These are phyloP conservation scores for Leptinotarsa rubiginosa DNA, from an alignment of 2,888 invertebrate genomes.

Conservation along the genomic window DNA sequence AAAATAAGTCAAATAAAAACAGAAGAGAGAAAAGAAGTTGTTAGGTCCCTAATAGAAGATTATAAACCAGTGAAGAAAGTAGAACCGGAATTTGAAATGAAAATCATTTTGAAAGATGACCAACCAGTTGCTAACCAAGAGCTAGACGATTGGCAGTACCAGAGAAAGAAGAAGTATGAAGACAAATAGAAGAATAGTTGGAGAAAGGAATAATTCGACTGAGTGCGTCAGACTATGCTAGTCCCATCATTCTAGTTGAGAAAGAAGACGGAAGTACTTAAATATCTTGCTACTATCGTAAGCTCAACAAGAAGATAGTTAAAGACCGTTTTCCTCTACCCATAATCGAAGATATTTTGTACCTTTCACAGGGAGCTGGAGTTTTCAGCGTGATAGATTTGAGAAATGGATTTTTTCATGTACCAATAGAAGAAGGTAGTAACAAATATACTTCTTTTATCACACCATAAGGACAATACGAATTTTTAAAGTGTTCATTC, in stretches of 20 bases:
- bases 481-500: constrained; percentile 29
- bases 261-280: constrained; percentile 47
- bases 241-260: constrained; percentile 48
- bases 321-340: constrained; percentile 49
- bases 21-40: neutral
- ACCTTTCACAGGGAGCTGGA: constrained; percentile 29
- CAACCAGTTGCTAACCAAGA: constrained; percentile 39
- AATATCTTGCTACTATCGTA: constrained; percentile 48
- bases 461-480: constrained; percentile 32
- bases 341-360: constrained; percentile 32
- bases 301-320: constrained; percentile 44
- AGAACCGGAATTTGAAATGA: constrained; percentile 28
- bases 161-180: constrained; percentile 44
- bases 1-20: neutral
- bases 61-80: too few species aligned
- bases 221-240: constrained; percentile 37
- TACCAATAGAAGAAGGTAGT: constrained; percentile 49
- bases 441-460: constrained; percentile 11
- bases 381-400: constrained; percentile 56
- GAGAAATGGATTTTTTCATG: constrained; percentile 60
- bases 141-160: constrained; percentile 45
- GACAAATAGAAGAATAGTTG: constrained; percentile 36
- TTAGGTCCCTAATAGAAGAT: neutral
- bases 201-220: neutral
- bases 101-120: constrained; percentile 31